phyloP scores from a whole-genome alignment of 2,113 vertebrate genomes.

The Callospermophilus lateralis region DNA sequence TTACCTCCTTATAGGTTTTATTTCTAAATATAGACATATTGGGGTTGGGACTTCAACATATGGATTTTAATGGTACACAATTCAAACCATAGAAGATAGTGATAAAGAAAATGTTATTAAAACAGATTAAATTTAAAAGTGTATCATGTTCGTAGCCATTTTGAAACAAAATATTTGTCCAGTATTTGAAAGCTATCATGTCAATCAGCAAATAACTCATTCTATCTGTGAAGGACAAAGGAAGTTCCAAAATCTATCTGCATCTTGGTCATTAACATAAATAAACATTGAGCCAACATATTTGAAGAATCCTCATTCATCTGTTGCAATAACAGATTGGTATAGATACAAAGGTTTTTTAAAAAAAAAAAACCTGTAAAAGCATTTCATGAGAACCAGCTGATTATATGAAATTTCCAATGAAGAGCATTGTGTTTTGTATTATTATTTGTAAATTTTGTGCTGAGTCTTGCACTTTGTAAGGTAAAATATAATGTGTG shows the following conservation, averaged over 20 bases:
- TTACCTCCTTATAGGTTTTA: neutral
- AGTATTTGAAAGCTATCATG: neutral
- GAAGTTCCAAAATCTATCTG: neutral
- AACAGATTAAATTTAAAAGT: neutral
- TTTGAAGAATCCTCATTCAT: neutral
- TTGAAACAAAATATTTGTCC: neutral
- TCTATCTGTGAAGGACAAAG: neutral
- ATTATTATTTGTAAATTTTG: neutral
- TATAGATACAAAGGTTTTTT: neutral
- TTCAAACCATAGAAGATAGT: neutral
- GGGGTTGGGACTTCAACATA: neutral
- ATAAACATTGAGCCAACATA: neutral
- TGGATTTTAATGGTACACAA: rapidly evolving
- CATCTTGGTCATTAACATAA: neutral
- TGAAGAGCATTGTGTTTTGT: neutral
- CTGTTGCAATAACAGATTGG: neutral
- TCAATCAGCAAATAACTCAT: neutral
- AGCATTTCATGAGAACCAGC: neutral
- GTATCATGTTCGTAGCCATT: neutral
- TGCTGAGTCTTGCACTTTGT: neutral
- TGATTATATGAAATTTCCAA: neutral
- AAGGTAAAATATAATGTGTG: neutral
- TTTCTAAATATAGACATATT: neutral
- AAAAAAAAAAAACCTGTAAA: constrained; percentile 3
- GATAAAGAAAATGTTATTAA: constrained; percentile 15